Conservation (phyloP, 1,140 invertebrate species). For the Homalodisca vitripennis region DNA sequence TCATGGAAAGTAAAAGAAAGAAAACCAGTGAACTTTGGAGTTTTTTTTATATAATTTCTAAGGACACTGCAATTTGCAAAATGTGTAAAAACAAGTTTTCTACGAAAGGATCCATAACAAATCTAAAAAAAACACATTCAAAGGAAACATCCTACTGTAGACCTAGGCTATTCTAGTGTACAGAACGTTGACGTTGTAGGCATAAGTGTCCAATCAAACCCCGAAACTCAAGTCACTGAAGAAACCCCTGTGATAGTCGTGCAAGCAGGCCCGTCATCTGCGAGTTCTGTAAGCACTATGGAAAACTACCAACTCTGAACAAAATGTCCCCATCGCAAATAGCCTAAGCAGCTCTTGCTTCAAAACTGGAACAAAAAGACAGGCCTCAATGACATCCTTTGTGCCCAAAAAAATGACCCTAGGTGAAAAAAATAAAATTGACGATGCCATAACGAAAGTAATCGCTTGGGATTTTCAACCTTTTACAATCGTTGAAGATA, state of each 20-base stretch:
- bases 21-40: too few species aligned
- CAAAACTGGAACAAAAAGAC: too few species aligned
- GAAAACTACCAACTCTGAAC: too few species aligned
- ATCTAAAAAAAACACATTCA: conserved; percentile 16
- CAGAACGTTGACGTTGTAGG: background rate
- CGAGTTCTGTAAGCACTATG: background rate
- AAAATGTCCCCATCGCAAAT: too few species aligned
- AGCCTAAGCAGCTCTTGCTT: too few species aligned
- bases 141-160: conserved; percentile 19
- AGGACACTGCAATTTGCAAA: too few species aligned
- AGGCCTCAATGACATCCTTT: conserved; percentile 4
- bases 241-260: conserved; percentile 1
- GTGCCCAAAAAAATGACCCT: conserved; percentile 8
- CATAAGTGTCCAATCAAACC: background rate
- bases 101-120: too few species aligned
- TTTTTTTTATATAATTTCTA: too few species aligned
- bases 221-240: background rate
- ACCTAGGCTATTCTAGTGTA: too few species aligned
- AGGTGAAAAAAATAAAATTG: conserved; percentile 15
- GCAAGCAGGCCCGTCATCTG: background rate
- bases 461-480: conserved; percentile 13
- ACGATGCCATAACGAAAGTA: background rate
- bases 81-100: too few species aligned
- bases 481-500: conserved; percentile 14
- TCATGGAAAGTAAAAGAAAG: too few species aligned